Percentiles rank a stretch among this genome's conserved stretches.
phyloP scores from a whole-genome alignment of 2,888 invertebrate species.

The Protophormia terraenovae region DNA sequence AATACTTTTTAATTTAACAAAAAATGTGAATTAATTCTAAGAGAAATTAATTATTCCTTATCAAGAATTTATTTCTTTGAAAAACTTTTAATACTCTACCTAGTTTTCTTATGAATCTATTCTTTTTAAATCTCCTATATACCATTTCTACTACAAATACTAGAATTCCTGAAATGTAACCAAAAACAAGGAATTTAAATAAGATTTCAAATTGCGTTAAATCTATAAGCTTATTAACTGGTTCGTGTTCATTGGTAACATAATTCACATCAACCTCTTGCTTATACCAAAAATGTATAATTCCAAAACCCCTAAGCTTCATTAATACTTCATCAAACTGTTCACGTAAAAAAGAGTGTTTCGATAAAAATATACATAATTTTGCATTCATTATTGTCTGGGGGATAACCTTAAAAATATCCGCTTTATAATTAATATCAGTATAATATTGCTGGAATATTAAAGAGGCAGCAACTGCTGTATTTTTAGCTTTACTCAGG shows the following conservation, averaged over 20 bases:
- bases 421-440: not conserved
- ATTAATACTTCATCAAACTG: conserved; percentile 56
- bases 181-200: not conserved
- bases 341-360: conserved; percentile 64
- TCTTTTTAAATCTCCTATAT: not conserved
- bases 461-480: conserved; percentile 26
- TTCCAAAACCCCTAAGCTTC: conserved; percentile 45
- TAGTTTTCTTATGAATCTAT: not conserved
- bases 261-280: conserved; percentile 33
- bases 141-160: not conserved
- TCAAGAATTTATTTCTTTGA: not conserved
- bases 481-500: not conserved
- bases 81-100: not conserved
- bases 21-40: no score
- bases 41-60: no score
- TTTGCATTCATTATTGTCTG: conserved; percentile 60
- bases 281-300: conserved; percentile 61
- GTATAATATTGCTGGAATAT: conserved; percentile 59
- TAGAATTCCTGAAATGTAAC: not conserved
- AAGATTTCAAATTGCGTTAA: not conserved
- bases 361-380: conserved; percentile 66
- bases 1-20: no score
- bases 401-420: conserved; percentile 52
- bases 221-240: not conserved
- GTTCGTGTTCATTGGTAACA: not conserved